Conservation (phyloP, 1,140 invertebrate genomes). For the Leptinotarsa defecta region DNA sequence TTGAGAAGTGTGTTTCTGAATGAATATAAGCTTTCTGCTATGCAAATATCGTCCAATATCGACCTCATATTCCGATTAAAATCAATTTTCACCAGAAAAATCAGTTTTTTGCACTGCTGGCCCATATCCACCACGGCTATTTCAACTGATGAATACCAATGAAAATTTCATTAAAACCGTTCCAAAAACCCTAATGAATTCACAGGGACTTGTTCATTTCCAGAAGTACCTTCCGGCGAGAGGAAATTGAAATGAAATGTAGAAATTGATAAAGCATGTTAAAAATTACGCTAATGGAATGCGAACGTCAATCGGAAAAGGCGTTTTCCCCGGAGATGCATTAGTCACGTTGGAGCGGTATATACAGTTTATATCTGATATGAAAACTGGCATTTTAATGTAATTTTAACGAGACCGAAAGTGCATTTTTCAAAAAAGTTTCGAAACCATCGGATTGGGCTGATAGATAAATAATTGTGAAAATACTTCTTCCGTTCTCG, state of each 20-base stretch:
- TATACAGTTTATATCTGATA: conserved; percentile 40
- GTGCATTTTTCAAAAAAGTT: conserved; percentile 38
- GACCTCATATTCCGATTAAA: no score
- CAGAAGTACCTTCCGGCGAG: conserved; percentile 29
- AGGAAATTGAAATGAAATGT: conserved; percentile 45
- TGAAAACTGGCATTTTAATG: conserved; percentile 49
- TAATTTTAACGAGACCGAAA: conserved; percentile 52
- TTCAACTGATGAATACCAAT: no score
- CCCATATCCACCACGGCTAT: no score
- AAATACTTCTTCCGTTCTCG: neutral
- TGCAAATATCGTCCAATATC: no score
- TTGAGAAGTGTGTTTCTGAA: no score
- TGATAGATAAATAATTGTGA: conserved; percentile 21
- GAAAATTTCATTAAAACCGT: no score
- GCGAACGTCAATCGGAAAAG: conserved; percentile 42
- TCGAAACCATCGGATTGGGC: conserved; percentile 2
- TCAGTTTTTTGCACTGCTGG: no score
- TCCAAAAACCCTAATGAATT: neutral
- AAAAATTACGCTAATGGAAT: conserved; percentile 48
- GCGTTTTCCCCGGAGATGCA: conserved; percentile 42
- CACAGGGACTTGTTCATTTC: neutral
- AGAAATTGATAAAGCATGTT: conserved; percentile 49
- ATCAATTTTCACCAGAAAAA: no score
- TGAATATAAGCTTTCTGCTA: no score
- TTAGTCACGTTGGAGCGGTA: conserved; percentile 40